Base-by-base conservation (phyloP, 2,888 invertebrate species). In the Athripsodes cinereus region DNA sequence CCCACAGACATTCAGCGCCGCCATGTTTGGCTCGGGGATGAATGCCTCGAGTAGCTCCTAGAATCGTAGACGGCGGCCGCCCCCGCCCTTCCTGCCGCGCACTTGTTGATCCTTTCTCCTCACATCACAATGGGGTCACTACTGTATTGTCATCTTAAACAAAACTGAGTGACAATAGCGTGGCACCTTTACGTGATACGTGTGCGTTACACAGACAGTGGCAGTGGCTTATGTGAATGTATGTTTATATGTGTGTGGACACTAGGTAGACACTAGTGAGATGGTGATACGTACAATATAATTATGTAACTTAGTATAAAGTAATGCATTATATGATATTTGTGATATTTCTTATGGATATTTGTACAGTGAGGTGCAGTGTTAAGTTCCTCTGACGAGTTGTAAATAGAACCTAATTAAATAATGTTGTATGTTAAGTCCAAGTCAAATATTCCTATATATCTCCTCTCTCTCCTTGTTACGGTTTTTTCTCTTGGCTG, bases 21-120 rank as follows among this genome's bases (percentile, higher is more conserved):
- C 74, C 67, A 75, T 76, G 66, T 78, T 77, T 67, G 82, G 81
- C 68, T 81, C 80, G 64, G 74, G 74, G 68, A 76, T 76, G 75
- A 76, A 75, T 69, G 76, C 77, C 63, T 75, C 75, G 56, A 74
- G 74, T 65, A 74, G 74, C 66, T 76, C 76, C 76, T 77, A 75
- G 76, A 73, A 72, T 71, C 72, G 70, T 71, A 67, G 65, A 67
- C 67, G 66, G 67, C 66, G 67, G 67, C 66, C 67, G 67, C 67
- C 69, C 69, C 68, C 67, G 68, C 67, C 68, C 67, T 69, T 64
- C 67, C 72, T 67, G 73, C 74, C 74, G 73, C 73, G 71, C 72
- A 71, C 74, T 67, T 74, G 64, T 72, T 72, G 68, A 76, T 76
- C 74, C n/a, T 40, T 40, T 40, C 8, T 40, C 13, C 5, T 40